These are phyloP conservation scores for Eleginops maclovinus DNA, from an alignment of 2,113 vertebrate species.

Conservation along the genomic window DNA sequence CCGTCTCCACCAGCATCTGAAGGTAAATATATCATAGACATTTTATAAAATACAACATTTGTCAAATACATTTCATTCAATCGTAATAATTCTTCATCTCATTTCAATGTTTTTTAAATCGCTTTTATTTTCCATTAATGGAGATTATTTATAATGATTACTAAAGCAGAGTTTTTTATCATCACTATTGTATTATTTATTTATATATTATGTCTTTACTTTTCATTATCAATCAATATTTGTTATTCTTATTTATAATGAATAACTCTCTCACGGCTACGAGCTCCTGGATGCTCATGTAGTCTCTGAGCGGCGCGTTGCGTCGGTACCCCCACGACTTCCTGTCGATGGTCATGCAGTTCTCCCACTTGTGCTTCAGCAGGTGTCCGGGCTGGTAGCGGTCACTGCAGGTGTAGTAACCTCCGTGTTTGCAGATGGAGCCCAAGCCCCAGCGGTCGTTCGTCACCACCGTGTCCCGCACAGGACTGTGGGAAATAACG, in stretches of 20 bases:
- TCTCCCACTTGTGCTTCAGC: constrained; percentile 95
- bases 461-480: constrained; percentile 91
- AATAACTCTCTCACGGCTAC: constrained; percentile 82
- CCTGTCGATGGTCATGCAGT: constrained; percentile 94
- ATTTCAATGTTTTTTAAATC: too few species aligned
- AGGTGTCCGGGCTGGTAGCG: constrained; percentile 92
- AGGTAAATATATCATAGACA: too few species aligned
- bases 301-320: constrained; percentile 87
- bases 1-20: constrained; percentile 90
- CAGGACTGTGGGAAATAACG: constrained; percentile 85
- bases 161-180: too few species aligned
- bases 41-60: too few species aligned
- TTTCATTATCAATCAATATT: too few species aligned
- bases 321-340: constrained; percentile 93
- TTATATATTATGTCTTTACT: too few species aligned
- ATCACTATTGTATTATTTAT: too few species aligned
- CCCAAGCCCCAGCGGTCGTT: constrained; percentile 94
- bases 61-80: too few species aligned
- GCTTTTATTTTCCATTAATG: too few species aligned
- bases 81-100: too few species aligned
- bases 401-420: constrained; percentile 93
- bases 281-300: constrained; percentile 86
- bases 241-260: too few species aligned
- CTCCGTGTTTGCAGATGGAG: constrained; percentile 90
- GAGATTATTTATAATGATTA: too few species aligned